Percentiles rank a stretch among this genome's conserved stretches.
These are phyloP conservation scores for Ptilorrhoa leucosticta DNA, from an alignment of 2,113 vertebrate species.

Conservation along the genomic window DNA sequence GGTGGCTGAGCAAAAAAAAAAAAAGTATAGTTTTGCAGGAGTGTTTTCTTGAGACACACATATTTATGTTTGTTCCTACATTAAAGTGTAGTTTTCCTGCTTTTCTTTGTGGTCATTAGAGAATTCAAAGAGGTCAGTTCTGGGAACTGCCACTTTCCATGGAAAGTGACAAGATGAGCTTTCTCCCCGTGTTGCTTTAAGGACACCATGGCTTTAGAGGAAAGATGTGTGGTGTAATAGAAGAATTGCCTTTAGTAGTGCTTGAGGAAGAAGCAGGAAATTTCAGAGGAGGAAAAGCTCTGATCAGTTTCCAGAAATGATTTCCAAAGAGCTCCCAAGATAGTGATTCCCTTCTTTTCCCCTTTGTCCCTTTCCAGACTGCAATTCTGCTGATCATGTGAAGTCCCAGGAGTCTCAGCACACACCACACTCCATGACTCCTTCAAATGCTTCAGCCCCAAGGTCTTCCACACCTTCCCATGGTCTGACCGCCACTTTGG, in stretches of 20 bases:
- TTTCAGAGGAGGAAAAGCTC: not conserved
- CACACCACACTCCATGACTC: conserved; percentile 84
- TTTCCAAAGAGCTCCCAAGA: not conserved
- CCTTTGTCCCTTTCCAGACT: conserved; percentile 76
- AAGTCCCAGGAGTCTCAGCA: conserved; percentile 89
- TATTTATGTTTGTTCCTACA: not conserved
- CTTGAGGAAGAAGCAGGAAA: not conserved
- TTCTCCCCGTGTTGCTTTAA: not conserved
- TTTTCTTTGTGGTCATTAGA: not conserved
- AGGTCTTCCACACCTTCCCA: conserved; percentile 92
- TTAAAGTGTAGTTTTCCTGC: not conserved
- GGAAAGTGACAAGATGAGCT: not conserved
- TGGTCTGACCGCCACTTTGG: conserved; percentile 84
- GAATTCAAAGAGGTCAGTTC: not conserved
- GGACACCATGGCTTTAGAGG: not conserved
- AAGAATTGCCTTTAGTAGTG: not conserved
- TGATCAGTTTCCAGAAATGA: not conserved
- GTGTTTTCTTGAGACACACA: not conserved
- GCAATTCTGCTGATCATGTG: conserved; percentile 90
- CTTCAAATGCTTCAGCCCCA: conserved; percentile 76
- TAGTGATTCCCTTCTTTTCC: not conserved
- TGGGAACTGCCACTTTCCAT: not conserved
- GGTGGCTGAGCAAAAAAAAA: not conserved
- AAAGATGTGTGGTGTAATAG: not conserved
- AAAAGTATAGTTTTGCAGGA: not conserved